A percentile compares a stretch with the other conserved stretches of the same genome.
Conservation (phyloP, 2,797 vertebrate species). For the Rallus crepitans region DNA sequence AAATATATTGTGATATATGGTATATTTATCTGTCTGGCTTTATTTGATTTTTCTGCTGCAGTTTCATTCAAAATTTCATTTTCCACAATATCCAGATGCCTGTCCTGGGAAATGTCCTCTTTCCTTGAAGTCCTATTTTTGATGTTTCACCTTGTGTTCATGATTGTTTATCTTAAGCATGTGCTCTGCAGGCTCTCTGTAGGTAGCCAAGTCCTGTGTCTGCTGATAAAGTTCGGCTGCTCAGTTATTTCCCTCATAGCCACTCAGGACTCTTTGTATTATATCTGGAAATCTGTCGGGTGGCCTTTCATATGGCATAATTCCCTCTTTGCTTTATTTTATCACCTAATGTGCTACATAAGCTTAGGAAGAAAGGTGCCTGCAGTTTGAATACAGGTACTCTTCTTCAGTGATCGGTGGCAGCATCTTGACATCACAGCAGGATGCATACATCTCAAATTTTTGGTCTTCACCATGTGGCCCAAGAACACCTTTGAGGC, state of each 20-base stretch:
- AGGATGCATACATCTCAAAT: not conserved
- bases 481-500: not conserved
- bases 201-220: not conserved
- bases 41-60: constrained; percentile 17
- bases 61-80: constrained; percentile 37
- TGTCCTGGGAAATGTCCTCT: not conserved
- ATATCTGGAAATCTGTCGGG: not conserved
- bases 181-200: not conserved
- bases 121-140: not conserved
- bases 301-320: not conserved
- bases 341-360: not conserved
- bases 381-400: not conserved
- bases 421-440: not conserved
- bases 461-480: not conserved
- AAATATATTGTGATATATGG: constrained; percentile 18
- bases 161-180: not conserved
- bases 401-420: not conserved
- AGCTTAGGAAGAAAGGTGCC: not conserved
- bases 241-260: not conserved
- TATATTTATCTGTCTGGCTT: not conserved
- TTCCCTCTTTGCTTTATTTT: constrained; percentile 9
- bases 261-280: not conserved
- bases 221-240: not conserved
- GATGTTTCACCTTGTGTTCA: not conserved
- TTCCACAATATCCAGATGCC: not conserved